Evolutionary conservation across 2,888 invertebrate genomes (phyloP).

Genomic region (Cyaniris semiargus): DNA sequence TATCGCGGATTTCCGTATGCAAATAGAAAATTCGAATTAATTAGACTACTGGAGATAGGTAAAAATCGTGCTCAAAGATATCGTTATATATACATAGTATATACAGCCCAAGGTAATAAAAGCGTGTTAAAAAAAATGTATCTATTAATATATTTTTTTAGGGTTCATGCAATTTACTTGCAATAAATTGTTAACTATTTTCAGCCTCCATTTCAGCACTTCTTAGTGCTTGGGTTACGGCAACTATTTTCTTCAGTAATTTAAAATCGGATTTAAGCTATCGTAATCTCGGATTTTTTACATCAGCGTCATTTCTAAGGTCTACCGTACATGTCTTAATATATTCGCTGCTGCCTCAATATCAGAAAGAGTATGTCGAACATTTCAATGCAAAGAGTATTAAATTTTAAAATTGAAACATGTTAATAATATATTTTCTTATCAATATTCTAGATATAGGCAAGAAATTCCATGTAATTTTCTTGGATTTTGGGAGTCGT

Average conservation of each 20-base stretch:
- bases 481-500: slow-evolving; percentile 64
- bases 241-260: slow-evolving; percentile 49
- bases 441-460: slow-evolving; percentile 6
- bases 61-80: no score
- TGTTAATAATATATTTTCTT: neutral
- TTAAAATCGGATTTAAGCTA: slow-evolving; percentile 59
- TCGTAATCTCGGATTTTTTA: slow-evolving; percentile 64
- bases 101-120: no score
- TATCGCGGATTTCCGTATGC: no score
- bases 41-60: no score
- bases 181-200: slow-evolving; percentile 38
- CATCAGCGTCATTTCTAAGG: slow-evolving; percentile 52
- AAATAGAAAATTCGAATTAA: no score
- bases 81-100: no score
- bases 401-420: neutral
- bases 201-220: slow-evolving; percentile 54
- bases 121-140: no score
- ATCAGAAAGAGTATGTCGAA: slow-evolving; percentile 48
- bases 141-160: no score
- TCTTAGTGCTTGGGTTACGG: slow-evolving; percentile 52
- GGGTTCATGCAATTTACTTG: no score
- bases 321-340: slow-evolving; percentile 48
- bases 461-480: slow-evolving; percentile 52
- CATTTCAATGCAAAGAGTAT: neutral
- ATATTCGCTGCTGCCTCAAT: slow-evolving; percentile 45